Percentiles rank a stretch among this genome's conserved stretches.
Conservation (phyloP, 2,888 invertebrate genomes). For the Venusia cambrica region DNA sequence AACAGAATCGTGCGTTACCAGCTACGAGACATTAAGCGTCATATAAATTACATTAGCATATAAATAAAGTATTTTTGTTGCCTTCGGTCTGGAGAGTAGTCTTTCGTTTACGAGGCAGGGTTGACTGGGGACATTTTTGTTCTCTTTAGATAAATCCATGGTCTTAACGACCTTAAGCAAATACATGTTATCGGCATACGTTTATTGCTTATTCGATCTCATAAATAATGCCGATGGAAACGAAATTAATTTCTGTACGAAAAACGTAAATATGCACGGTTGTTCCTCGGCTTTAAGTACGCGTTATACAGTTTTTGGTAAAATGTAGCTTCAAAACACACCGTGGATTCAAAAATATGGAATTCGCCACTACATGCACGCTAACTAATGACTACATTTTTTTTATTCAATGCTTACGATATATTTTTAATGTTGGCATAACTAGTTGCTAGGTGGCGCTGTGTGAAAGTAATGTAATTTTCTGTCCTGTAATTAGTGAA, state of each 20-base stretch:
- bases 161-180: conserved; percentile 76
- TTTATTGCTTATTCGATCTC: conserved; percentile 77
- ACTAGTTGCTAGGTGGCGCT: too few species aligned
- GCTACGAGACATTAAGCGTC: conserved; percentile 79
- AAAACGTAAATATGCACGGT: conserved; percentile 57
- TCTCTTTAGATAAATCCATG: conserved; percentile 78
- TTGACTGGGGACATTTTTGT: conserved; percentile 73
- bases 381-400: too few species aligned
- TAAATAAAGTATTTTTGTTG: conserved; percentile 81
- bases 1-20: conserved; percentile 79
- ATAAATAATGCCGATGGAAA: conserved; percentile 74
- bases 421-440: too few species aligned
- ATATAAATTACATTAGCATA: conserved; percentile 82
- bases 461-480: too few species aligned
- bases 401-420: too few species aligned
- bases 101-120: conserved; percentile 74
- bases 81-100: conserved; percentile 59
- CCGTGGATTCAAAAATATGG: too few species aligned
- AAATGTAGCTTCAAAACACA: too few species aligned
- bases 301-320: too few species aligned
- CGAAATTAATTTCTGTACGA: conserved; percentile 75
- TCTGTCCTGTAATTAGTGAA: too few species aligned
- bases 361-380: too few species aligned
- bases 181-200: conserved; percentile 76
- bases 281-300: too few species aligned